Evolutionary conservation across 1,140 invertebrate species (phyloP), one percentile per base, ranked within the genome.

Genomic region (Heliconius nattereri): DNA sequence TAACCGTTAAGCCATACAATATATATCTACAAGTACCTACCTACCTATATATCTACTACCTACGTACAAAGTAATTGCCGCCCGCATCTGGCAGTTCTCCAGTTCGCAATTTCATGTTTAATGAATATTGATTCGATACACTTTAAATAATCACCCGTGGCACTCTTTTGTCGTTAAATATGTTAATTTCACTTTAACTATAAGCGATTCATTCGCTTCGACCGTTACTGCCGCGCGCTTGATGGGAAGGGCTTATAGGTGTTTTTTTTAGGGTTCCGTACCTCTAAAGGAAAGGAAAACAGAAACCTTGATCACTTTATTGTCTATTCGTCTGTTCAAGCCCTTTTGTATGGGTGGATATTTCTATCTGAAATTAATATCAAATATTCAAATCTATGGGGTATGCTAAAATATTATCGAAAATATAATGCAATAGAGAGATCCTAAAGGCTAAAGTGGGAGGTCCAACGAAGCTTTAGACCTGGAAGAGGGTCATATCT

Each of bases 101-200:
- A 83, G 78, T 35, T 74, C 60, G 75, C 77, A 80, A 83, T 83
- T 80, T 80, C 81, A 83, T 83, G 78, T 78, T 76, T 83, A 83
- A 83, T 83, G 82, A 80, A 83, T 83, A 83, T 83, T 83, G 82
- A 83, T 83, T 83, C 80, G 75, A 77, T 81, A 80, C 77, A 79
- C 82, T 83, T 83, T 83, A 83, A 81, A 83, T 83, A 83, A 83
- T 83, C 82, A 79, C 78, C 75, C 23, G 75, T 66, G 72, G 54
- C 75, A 75, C 77, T 81, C 76, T 81, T 81, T 81, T 79, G 80
- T 81, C 77, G 79, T 83, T 78, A 77, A 81, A 79, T 78, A 83
- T 81, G 80, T 83, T 83, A 78, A 79, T 78, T 81, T 81, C 60
- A 57, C 70, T 76, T 83, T 74, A 79, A 81, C 75, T 83, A 75